phyloP scores from a whole-genome alignment of 2,797 vertebrate species.

The Crax fasciolata region DNA sequence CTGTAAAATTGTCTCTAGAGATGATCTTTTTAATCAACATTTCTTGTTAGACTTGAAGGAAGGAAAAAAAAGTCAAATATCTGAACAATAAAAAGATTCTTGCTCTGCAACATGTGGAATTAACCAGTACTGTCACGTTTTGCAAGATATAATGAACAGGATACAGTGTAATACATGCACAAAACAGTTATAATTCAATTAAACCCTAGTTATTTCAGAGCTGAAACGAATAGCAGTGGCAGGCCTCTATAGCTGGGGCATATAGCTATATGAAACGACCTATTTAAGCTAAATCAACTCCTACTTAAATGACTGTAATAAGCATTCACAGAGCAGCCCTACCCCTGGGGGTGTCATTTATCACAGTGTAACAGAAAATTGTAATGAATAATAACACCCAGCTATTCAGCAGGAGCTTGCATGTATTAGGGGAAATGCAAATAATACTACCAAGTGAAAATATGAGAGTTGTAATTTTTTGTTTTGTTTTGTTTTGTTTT shows the following conservation, averaged over 20 bases:
- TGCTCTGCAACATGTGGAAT: slow-evolving; percentile 60
- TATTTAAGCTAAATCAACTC: slow-evolving; percentile 96
- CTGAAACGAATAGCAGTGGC: slow-evolving; percentile 86
- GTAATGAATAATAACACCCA: slow-evolving; percentile 94
- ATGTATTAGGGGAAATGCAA: slow-evolving; percentile 73
- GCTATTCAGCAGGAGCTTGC: slow-evolving; percentile 70
- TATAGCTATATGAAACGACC: slow-evolving; percentile 91
- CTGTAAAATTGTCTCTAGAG: not conserved
- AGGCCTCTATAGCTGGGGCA: slow-evolving; percentile 83
- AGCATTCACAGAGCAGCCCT: slow-evolving; percentile 86
- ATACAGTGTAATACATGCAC: slow-evolving; percentile 86
- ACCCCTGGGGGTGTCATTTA: slow-evolving; percentile 93
- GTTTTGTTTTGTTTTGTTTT: not conserved
- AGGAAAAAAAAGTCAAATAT: slow-evolving; percentile 43
- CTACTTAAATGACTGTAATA: slow-evolving; percentile 95
- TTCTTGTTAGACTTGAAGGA: slow-evolving; percentile 35
- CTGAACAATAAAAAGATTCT: slow-evolving; percentile 51
- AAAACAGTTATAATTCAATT: slow-evolving; percentile 93
- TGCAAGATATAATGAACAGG: slow-evolving; percentile 86
- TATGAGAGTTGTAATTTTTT: not conserved
- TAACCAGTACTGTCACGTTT: slow-evolving; percentile 85
- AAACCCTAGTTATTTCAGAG: slow-evolving; percentile 86
- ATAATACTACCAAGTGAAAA: slow-evolving; percentile 35
- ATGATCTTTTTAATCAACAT: not conserved
- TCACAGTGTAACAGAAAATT: slow-evolving; percentile 94